phyloP scores from a whole-genome alignment of 2,888 invertebrate species.

The Spilarctia lutea region DNA sequence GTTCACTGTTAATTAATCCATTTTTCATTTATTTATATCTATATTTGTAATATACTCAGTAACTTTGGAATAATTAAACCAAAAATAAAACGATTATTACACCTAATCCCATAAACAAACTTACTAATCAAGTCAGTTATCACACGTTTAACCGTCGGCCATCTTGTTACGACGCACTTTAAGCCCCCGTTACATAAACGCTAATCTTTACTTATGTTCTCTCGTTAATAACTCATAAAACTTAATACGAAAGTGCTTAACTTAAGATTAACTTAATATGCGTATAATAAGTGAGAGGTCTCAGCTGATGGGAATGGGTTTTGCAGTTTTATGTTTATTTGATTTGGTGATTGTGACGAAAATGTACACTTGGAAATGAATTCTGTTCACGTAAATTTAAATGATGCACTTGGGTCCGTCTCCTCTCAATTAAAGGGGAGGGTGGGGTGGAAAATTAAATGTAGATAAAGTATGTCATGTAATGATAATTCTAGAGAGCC shows the following conservation, averaged over 20 bases:
- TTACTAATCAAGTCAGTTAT: not conserved
- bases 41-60: no score
- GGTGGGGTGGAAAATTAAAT: no score
- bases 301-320: slow-evolving; percentile 36
- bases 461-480: no score
- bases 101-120: not conserved
- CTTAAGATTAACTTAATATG: slow-evolving; percentile 37
- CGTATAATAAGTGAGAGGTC: slow-evolving; percentile 24
- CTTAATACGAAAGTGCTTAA: slow-evolving; percentile 39
- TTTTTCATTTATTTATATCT: no score
- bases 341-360: not conserved
- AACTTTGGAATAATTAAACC: not conserved
- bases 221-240: slow-evolving; percentile 52
- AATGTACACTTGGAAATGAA: not conserved
- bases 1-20: no score
- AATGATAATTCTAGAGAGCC: no score
- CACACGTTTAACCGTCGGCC: slow-evolving; percentile 24
- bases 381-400: not conserved
- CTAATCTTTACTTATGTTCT: slow-evolving; percentile 54
- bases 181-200: slow-evolving; percentile 40
- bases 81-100: not conserved
- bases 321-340: not conserved
- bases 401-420: no score
- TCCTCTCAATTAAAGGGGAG: no score
- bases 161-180: slow-evolving; percentile 32